These are phyloP conservation scores for Microctenopoma lineatum DNA, from an alignment of 2,797 vertebrate species.

Conservation along the genomic window DNA sequence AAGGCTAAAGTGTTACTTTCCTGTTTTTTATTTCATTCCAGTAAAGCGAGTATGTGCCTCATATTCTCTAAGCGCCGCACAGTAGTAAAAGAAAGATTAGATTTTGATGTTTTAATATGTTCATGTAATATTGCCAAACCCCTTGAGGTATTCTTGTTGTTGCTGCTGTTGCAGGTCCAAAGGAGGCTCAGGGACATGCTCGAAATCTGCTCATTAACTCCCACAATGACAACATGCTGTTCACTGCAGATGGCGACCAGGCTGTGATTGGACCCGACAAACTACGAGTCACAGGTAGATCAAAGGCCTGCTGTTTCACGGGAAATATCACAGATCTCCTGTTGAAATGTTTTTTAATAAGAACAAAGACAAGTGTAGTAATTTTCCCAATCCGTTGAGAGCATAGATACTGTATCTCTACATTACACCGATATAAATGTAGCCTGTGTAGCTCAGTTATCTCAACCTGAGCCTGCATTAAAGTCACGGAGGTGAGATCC, in stretches of 20 bases:
- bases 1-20: slow-evolving; percentile 7
- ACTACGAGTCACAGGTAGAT: slow-evolving; percentile 93
- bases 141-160: slow-evolving; percentile 34
- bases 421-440: slow-evolving; percentile 4
- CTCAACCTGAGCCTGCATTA: background rate
- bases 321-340: slow-evolving; percentile 20
- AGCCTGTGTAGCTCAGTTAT: slow-evolving; percentile 15
- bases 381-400: slow-evolving; percentile 11
- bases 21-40: slow-evolving; percentile 12
- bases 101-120: slow-evolving; percentile 15
- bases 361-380: slow-evolving; percentile 17
- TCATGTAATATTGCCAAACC: slow-evolving; percentile 16
- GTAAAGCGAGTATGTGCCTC: background rate
- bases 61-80: background rate
- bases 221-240: slow-evolving; percentile 86
- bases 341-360: slow-evolving; percentile 2
- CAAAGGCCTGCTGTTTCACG: slow-evolving; percentile 20
- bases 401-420: background rate
- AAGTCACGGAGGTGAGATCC: background rate
- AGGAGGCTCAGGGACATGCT: slow-evolving; percentile 86
- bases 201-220: slow-evolving; percentile 89
- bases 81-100: background rate
- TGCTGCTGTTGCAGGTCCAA: slow-evolving; percentile 85
- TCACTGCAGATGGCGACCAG: slow-evolving; percentile 88
- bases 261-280: slow-evolving; percentile 89